Evolutionary conservation across 2,797 vertebrate genomes (phyloP).

Genomic region (Hoplostethus atlanticus): DNA sequence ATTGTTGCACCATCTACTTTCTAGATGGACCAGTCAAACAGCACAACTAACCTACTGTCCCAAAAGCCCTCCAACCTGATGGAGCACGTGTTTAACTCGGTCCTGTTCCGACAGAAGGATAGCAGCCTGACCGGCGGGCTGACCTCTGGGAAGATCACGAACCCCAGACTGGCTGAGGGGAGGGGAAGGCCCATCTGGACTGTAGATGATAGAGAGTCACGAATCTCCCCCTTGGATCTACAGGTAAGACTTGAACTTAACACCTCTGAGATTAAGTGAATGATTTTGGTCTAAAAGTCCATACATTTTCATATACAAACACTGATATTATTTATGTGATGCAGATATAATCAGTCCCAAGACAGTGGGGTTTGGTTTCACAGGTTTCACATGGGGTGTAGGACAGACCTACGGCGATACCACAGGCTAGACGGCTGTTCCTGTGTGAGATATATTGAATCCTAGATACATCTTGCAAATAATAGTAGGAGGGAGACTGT

Average conservation of each 20-base stretch:
- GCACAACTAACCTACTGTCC: constrained; percentile 77
- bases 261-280: too few relatives aligned
- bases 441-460: too few relatives aligned
- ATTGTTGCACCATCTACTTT: background rate
- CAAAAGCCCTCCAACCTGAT: constrained; percentile 89
- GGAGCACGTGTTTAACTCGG: constrained; percentile 94
- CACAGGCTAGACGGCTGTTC: too few relatives aligned
- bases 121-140: constrained; percentile 84
- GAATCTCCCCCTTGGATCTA: constrained; percentile 88
- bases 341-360: too few relatives aligned
- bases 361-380: too few relatives aligned
- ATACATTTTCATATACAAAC: too few relatives aligned
- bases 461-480: too few relatives aligned
- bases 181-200: constrained; percentile 91
- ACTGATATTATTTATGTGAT: too few relatives aligned
- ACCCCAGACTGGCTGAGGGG: constrained; percentile 81
- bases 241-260: constrained; percentile 81
- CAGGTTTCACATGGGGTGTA: too few relatives aligned
- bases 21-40: constrained; percentile 76
- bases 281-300: too few relatives aligned
- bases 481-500: background rate
- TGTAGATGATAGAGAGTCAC: constrained; percentile 89
- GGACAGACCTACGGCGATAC: too few relatives aligned
- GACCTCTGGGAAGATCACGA: constrained; percentile 69
- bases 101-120: constrained; percentile 89